These are phyloP conservation scores for Melanocharis versteri DNA, from an alignment of 2,113 vertebrate species.

Conservation along the genomic window DNA sequence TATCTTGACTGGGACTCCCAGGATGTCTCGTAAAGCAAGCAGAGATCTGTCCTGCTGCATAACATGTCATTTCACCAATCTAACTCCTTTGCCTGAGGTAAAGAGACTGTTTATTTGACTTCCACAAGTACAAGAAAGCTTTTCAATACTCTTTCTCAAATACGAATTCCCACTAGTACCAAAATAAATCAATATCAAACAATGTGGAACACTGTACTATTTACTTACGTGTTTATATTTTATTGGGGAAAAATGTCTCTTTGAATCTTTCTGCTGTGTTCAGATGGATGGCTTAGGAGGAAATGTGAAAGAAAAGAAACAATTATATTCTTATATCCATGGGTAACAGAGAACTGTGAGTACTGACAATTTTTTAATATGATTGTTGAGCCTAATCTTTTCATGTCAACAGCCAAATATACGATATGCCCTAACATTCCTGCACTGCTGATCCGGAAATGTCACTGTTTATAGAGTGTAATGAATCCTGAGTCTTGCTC, in stretches of 20 bases:
- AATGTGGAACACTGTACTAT: background rate
- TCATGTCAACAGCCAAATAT: background rate
- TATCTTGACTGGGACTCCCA: background rate
- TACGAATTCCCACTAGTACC: background rate
- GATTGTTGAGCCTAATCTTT: conserved; percentile 4
- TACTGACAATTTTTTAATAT: background rate
- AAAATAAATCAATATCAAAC: background rate
- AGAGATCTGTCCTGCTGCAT: background rate
- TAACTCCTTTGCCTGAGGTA: background rate
- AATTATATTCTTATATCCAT: background rate
- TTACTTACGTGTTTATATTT: background rate
- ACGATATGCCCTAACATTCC: background rate
- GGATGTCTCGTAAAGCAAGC: background rate
- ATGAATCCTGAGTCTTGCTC: conserved; percentile 26
- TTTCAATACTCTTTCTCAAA: background rate
- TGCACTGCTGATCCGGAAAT: background rate
- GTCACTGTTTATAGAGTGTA: conserved; percentile 4
- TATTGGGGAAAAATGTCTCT: background rate
- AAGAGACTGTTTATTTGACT: background rate
- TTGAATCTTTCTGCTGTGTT: background rate
- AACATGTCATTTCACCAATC: background rate
- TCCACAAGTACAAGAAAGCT: background rate
- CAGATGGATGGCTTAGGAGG: background rate
- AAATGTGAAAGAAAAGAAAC: background rate
- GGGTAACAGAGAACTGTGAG: background rate